Conservation (phyloP, 1,140 invertebrate species). For the Piezodorus guildinii region DNA sequence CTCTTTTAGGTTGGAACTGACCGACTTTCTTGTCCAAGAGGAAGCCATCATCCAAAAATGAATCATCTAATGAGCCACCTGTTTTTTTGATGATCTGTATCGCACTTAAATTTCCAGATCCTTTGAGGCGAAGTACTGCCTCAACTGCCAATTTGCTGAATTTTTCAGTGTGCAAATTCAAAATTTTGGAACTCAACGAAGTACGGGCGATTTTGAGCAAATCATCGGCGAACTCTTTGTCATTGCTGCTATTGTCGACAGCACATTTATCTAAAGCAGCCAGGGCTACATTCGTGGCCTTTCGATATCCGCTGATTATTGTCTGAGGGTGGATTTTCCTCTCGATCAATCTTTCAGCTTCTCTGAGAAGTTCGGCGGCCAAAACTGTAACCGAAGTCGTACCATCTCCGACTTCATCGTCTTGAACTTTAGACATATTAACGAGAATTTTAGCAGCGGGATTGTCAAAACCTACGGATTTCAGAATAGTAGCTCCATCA, state of each 20-base stretch:
- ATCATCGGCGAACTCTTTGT: slow-evolving; percentile 72
- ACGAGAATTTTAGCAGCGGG: slow-evolving; percentile 97
- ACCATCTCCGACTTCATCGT: slow-evolving; percentile 99
- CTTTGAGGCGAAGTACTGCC: slow-evolving; percentile 88
- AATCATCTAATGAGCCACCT: slow-evolving; percentile 84
- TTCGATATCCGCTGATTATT: slow-evolving; percentile 90
- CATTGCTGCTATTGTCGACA: slow-evolving; percentile 58
- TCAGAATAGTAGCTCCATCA: slow-evolving; percentile 97
- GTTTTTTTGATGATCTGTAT: slow-evolving; percentile 97
- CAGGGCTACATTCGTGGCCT: slow-evolving; percentile 69
- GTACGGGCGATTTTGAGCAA: slow-evolving; percentile 94
- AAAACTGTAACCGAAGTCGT: slow-evolving; percentile 95
- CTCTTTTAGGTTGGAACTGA: slow-evolving; percentile 71
- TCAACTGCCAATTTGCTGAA: slow-evolving; percentile 92
- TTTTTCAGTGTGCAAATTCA: slow-evolving; percentile 94
- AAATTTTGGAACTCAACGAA: slow-evolving; percentile 95
- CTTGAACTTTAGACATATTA: slow-evolving; percentile 96
- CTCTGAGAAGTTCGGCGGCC: slow-evolving; percentile 88
- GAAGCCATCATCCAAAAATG: slow-evolving; percentile 97
- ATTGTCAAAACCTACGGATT: slow-evolving; percentile 95
- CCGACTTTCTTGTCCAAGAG: slow-evolving; percentile 94
- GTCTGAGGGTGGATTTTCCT: slow-evolving; percentile 98
- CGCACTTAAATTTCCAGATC: slow-evolving; percentile 85
- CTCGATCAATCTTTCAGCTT: slow-evolving; percentile 88
- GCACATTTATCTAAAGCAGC: slow-evolving; percentile 67